Evolutionary conservation across 2,888 invertebrate species (phyloP), one percentile per base, ranked within the genome.

Genomic region (Netelia melanura): DNA sequence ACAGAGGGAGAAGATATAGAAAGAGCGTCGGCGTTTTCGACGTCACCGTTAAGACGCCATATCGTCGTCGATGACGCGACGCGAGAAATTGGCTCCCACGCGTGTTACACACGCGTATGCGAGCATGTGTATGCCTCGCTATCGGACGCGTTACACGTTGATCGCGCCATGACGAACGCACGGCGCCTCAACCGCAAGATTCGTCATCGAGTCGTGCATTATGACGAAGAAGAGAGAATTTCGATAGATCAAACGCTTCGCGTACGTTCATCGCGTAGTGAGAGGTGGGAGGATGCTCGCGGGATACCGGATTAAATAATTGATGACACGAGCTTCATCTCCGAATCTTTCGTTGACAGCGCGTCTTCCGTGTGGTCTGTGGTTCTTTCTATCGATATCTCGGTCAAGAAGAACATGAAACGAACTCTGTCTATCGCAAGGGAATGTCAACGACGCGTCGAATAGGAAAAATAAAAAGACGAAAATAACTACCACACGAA

Each of bases 11-110:
- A 56, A 64, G 76, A 56, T 38, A 58, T 21, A 43, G 62, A 72
- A 44, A n/a, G 72, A 76, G 79, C 87, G 84, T 64, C 88, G 84
- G 83, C 89, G 86, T 82, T 62, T 74, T 70, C 86, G 81, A 90
- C 90, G 90, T 91, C 90, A 90, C 72, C 82, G 86, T 90, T 88
- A 83, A 86, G 89, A 88, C 71, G 86, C 61, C 58, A 74, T n/a
- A 70, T 64, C 64, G 81, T 64, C 74, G 78, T 81, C 74, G 86
- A 87, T 90, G 90, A 90, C 90, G 91, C 86, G 89, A 87, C 62
- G 62, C 62, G 44, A 84, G 84, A 84, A 74, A 81, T 77, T 38
- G 25, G 54, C 79, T 85, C 85, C 85, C 85, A 85, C 85, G 78
- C 81, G 56, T 68, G 30, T 8, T 68, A 21, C 6, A 48, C 10